Conservation (phyloP, 2,113 vertebrate species). For the Xerus inauris region DNA sequence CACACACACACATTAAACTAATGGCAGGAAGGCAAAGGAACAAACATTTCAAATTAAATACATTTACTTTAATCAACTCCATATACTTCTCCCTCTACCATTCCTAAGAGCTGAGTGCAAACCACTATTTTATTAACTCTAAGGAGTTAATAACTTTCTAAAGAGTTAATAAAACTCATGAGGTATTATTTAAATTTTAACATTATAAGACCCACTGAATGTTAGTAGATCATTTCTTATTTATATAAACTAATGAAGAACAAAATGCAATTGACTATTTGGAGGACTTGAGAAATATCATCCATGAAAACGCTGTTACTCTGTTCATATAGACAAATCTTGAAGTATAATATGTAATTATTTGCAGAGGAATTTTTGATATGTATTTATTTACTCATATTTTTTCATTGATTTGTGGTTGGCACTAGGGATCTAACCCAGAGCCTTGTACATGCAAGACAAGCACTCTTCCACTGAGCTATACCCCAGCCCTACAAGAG, state of each 20-base stretch:
- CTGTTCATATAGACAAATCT: background rate
- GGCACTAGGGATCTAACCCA: background rate
- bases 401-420: background rate
- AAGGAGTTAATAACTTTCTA: background rate
- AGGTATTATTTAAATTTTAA: constrained; percentile 4
- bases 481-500: background rate
- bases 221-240: background rate
- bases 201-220: background rate
- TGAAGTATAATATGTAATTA: background rate
- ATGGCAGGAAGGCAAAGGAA: constrained; percentile 8
- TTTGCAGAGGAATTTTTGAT: background rate
- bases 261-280: background rate
- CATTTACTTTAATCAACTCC: background rate
- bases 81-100: background rate
- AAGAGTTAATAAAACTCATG: background rate
- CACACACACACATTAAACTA: background rate
- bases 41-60: constrained; percentile 24
- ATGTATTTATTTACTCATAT: background rate
- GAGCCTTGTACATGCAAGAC: too few species aligned
- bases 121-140: background rate
- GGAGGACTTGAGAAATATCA: background rate
- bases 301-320: background rate
- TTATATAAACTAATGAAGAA: background rate
- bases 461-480: background rate
- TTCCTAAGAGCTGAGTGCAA: background rate